phyloP scores from a whole-genome alignment of 2,113 vertebrate species.

The Synchiropus splendidus region DNA sequence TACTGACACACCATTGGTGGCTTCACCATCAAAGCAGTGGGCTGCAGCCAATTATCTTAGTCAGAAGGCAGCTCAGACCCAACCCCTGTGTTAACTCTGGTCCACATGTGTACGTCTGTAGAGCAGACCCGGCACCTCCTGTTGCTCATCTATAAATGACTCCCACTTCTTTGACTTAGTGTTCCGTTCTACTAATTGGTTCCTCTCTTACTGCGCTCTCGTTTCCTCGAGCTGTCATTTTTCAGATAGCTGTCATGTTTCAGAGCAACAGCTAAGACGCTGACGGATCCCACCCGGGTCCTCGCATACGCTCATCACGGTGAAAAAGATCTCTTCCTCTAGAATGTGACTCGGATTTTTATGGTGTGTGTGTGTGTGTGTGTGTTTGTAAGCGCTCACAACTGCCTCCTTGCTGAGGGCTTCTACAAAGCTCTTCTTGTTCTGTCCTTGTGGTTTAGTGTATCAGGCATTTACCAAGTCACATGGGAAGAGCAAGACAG shows the following conservation, averaged over 20 bases:
- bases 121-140: constrained; percentile 2
- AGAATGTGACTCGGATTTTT: background rate
- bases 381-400: constrained; percentile 3
- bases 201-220: too few relatives aligned
- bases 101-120: background rate
- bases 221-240: constrained; percentile 25
- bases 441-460: constrained; percentile 24
- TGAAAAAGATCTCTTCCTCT: constrained; percentile 15
- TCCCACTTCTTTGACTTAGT: too few relatives aligned
- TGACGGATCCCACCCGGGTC: constrained; percentile 2
- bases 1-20: constrained; percentile 28
- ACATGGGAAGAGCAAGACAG: constrained; percentile 8
- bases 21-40: background rate
- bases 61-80: constrained; percentile 1
- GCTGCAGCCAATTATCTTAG: constrained; percentile 21
- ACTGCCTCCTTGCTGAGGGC: constrained; percentile 8
- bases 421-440: constrained; percentile 45
- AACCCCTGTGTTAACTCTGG: background rate
- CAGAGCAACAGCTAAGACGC: constrained; percentile 7
- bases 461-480: constrained; percentile 15
- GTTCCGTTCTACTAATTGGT: too few relatives aligned
- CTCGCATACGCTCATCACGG: background rate
- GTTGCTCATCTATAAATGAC: background rate
- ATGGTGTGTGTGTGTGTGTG: constrained; percentile 9
- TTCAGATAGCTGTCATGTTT: constrained; percentile 27